phyloP scores from a whole-genome alignment of 92 coral and sea anemone genomes.

The Hydrozoanthus gracilis region DNA sequence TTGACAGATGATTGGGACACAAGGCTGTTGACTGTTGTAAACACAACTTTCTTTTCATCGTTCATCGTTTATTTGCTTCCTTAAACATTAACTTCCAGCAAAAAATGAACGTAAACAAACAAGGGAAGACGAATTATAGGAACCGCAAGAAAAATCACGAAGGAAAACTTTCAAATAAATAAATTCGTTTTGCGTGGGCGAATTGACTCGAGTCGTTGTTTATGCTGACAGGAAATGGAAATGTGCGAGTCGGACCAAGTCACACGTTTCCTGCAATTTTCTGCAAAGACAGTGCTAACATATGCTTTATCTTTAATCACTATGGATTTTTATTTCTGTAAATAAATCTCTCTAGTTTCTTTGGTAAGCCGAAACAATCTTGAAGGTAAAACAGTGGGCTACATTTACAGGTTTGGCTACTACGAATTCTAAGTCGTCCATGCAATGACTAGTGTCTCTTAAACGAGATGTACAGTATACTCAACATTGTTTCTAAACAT shows the following conservation, averaged over 20 bases:
- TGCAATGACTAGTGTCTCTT: conserved; percentile 12
- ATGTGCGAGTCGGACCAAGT: conserved; percentile 31
- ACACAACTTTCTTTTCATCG: conserved; percentile 7
- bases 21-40: conserved; percentile 39
- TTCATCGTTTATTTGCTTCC: too few relatives aligned
- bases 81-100: too few relatives aligned
- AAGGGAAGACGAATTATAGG: neutral
- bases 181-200: conserved; percentile 57
- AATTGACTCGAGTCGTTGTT: conserved; percentile 40
- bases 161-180: conserved; percentile 21
- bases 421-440: conserved; percentile 34
- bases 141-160: neutral
- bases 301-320: neutral
- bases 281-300: conserved; percentile 23
- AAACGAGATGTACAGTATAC: conserved; percentile 8
- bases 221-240: conserved; percentile 53
- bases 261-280: conserved; percentile 49
- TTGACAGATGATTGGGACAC: conserved; percentile 42
- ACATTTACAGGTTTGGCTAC: conserved; percentile 34
- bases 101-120: neutral
- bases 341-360: too few relatives aligned
- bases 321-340: neutral
- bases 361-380: neutral
- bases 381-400: conserved; percentile 11
- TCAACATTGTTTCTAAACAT: neutral